Evolutionary conservation across 2,888 invertebrate genomes (phyloP), one percentile per base, ranked within the genome.

Genomic region (Clanis bilineata): DNA sequence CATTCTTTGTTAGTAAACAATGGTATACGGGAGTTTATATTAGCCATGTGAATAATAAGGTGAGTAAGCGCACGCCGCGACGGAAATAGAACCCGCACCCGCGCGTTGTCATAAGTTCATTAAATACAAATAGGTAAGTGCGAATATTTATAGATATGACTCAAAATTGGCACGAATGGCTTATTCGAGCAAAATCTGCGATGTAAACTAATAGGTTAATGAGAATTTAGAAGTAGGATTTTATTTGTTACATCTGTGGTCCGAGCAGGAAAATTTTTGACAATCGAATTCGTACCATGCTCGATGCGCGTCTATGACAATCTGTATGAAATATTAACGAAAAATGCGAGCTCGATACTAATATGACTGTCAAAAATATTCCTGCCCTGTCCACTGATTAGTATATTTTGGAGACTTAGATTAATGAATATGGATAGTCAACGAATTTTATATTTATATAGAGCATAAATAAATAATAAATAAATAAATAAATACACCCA

Each of bases 1-100:
- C 18, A 18, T 41, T 18, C 43, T 28, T 43, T 57, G 59, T 60
- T 60, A 39, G 59, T 60, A 60, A 60, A 60, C 56, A 60, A 25
- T 45, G 25, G 18, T 18, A 38, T 21, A 23, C 54, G 43, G 18
- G 23, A 51, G 9, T 58, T 59, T 59, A 60, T 58, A 58, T 61
- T 57, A 51, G 47, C 56, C 43, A 54, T 36, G 57, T 57, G 45
- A 57, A 57, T 57, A 54, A 54, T 22, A 43, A 38, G 9, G 22
- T 45, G 58, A 47, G 38, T 45, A 55, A 47, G 32, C 39, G 10
- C 9, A 18, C 7, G 9, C 18, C 51, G 15, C 23, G 43, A 44
- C 45, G n/a, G 23, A 25, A 57, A 43, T 51, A 51, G 18, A 51
- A 41, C 18, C 41, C 41, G 41, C 51, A 15, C 28, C 28, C 18